A percentile compares a stretch with the other conserved stretches of the same genome.
These are phyloP conservation scores for Callorhinus ursinus DNA, from an alignment of 2,113 vertebrate species.

Conservation along the genomic window DNA sequence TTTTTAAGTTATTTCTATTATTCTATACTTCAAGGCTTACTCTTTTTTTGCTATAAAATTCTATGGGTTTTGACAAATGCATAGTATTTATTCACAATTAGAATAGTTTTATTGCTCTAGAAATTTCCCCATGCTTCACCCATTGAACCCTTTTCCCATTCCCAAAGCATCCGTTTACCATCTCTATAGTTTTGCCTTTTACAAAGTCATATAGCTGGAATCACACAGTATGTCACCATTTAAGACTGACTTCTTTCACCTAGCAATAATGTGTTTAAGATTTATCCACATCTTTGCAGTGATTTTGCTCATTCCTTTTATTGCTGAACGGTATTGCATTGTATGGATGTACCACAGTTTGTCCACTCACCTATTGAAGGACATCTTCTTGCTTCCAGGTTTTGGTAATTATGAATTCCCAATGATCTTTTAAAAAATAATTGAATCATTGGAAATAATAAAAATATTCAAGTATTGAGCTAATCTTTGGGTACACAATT, in stretches of 20 bases:
- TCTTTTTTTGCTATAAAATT: neutral
- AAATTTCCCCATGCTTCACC: neutral
- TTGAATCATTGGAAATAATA: neutral
- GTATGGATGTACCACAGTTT: neutral
- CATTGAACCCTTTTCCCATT: neutral
- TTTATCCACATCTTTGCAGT: neutral
- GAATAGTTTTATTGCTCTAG: neutral
- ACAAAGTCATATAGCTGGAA: neutral
- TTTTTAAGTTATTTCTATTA: neutral
- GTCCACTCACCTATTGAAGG: neutral
- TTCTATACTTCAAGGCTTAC: neutral
- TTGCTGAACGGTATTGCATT: neutral
- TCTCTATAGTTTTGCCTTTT: neutral
- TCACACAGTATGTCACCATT: neutral
- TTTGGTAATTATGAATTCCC: conserved; percentile 24
- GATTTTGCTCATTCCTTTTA: neutral
- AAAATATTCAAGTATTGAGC: neutral
- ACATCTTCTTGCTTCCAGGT: neutral
- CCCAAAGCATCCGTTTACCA: neutral
- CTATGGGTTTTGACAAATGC: neutral
- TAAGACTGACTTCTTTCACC: neutral
- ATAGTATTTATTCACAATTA: neutral
- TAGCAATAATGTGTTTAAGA: neutral
- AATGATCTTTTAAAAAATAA: neutral
- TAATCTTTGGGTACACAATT: neutral